These are phyloP conservation scores for Gnathonemus echidnorhynchus DNA, from an alignment of 2,113 vertebrate genomes.

Conservation along the genomic window DNA sequence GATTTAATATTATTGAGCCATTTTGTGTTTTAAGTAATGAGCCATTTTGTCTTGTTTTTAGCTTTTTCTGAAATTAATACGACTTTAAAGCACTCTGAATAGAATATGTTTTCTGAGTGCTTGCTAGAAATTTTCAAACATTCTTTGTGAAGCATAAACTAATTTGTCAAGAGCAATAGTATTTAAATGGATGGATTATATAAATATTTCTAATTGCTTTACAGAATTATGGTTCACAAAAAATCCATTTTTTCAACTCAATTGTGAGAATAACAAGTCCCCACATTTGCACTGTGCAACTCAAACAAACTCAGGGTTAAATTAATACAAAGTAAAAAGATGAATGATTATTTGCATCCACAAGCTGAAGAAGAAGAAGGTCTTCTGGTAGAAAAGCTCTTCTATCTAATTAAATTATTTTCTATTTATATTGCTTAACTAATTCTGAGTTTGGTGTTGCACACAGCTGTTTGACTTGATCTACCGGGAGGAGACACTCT, in stretches of 20 bases:
- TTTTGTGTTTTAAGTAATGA: neutral
- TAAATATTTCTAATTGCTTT: neutral
- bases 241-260: neutral
- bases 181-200: neutral
- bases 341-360: neutral
- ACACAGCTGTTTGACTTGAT: slow-evolving; percentile 91
- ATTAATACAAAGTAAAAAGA: neutral
- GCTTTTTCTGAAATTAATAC: neutral
- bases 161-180: neutral
- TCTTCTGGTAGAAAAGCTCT: neutral
- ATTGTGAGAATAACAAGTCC: neutral
- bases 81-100: neutral
- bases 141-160: neutral
- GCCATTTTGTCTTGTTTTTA: neutral
- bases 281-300: neutral
- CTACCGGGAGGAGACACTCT: slow-evolving; percentile 94
- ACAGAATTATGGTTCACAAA: neutral
- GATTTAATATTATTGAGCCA: neutral
- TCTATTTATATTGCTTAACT: neutral
- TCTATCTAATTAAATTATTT: neutral
- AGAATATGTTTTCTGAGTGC: neutral
- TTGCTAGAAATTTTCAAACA: neutral
- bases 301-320: neutral
- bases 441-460: slow-evolving; percentile 15
- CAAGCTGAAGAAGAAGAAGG: neutral